phyloP scores from a whole-genome alignment of 2,797 vertebrate genomes.

The Enteromius radiatus region DNA sequence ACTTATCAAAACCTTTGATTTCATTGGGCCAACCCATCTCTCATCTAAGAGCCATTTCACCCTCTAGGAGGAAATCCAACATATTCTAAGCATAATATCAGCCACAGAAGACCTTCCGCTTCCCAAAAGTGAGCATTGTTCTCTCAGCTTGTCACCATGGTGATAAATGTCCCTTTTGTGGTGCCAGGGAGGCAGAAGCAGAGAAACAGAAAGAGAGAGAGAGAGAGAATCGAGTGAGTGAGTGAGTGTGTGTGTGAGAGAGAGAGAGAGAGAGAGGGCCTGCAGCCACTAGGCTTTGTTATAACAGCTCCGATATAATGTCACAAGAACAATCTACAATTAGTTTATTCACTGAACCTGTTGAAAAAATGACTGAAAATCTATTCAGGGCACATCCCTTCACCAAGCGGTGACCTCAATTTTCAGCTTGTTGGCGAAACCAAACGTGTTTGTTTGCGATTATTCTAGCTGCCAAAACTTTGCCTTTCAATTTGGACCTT shows the following conservation, averaged over 20 bases:
- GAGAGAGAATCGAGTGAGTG: not conserved
- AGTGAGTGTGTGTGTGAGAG: not conserved
- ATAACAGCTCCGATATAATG: slow-evolving; percentile 25
- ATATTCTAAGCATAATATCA: slow-evolving; percentile 64
- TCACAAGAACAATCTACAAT: slow-evolving; percentile 32
- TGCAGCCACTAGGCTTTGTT: slow-evolving; percentile 25
- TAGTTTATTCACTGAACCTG: slow-evolving; percentile 22
- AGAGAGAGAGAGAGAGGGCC: slow-evolving; percentile 31
- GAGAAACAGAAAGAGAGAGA: slow-evolving; percentile 59
- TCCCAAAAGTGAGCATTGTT: slow-evolving; percentile 64
- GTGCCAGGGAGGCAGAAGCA: slow-evolving; percentile 54
- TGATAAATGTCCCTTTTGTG: slow-evolving; percentile 65
- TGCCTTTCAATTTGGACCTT: slow-evolving; percentile 13
- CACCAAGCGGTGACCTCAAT: slow-evolving; percentile 21
- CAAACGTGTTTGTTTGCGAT: slow-evolving; percentile 14
- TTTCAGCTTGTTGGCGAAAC: slow-evolving; percentile 13
- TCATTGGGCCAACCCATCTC: slow-evolving; percentile 41
- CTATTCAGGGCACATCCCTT: slow-evolving; percentile 39
- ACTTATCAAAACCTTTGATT: slow-evolving; percentile 47
- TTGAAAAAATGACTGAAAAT: slow-evolving; percentile 34
- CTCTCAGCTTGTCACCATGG: slow-evolving; percentile 62
- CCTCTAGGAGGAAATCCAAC: slow-evolving; percentile 58
- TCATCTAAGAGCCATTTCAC: slow-evolving; percentile 41
- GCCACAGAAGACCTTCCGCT: slow-evolving; percentile 63
- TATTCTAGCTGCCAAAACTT: slow-evolving; percentile 17